Conservation (phyloP, 2,797 vertebrate genomes). For the Calcarius lapponicus region DNA sequence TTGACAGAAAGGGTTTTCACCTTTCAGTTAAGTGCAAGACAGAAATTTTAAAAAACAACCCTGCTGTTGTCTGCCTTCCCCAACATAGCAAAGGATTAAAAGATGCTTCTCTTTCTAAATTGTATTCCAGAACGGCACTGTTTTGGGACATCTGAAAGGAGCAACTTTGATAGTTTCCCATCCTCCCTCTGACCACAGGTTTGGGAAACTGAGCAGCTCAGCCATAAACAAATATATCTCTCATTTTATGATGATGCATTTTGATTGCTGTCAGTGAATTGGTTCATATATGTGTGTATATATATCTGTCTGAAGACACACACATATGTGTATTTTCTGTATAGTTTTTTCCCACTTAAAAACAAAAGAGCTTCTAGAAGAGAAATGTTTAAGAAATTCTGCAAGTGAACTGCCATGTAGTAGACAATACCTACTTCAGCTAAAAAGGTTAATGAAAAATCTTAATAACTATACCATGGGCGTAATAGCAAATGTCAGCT, state of each 20-base stretch:
- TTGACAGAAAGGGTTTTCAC: neutral
- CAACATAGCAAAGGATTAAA: neutral
- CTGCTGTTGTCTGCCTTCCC: neutral
- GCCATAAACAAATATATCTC: neutral
- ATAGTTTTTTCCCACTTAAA: neutral
- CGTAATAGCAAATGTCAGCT: neutral
- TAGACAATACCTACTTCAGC: neutral
- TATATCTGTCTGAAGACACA: accelerated
- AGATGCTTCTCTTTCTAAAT: neutral
- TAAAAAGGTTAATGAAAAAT: neutral
- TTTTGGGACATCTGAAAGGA: neutral
- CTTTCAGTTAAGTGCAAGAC: neutral
- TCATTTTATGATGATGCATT: neutral
- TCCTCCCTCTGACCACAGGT: neutral
- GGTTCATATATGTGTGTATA: accelerated
- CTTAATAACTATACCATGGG: neutral
- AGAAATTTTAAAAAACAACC: neutral
- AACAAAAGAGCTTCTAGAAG: neutral
- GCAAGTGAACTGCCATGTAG: neutral
- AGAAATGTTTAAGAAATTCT: neutral
- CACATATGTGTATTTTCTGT: neutral
- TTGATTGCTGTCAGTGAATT: neutral
- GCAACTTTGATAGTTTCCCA: neutral
- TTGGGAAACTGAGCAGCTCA: neutral
- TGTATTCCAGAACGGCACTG: neutral